These are phyloP conservation scores for Philopedon plagiatum DNA, from an alignment of 2,888 invertebrate genomes.

Conservation along the genomic window DNA sequence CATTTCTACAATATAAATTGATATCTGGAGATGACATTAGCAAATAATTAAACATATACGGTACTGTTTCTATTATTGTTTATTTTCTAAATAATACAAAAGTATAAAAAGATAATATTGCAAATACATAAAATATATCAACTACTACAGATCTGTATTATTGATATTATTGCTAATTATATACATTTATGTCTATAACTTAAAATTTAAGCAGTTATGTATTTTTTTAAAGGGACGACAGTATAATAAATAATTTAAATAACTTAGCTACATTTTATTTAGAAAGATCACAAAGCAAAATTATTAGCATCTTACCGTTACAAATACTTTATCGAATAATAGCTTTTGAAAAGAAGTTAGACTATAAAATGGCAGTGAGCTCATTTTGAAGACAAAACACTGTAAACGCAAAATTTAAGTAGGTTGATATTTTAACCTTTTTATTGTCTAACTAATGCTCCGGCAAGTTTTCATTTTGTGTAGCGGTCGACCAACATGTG, in stretches of 20 bases:
- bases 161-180: conserved; percentile 28
- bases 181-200: conserved; percentile 23
- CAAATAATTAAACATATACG: no score
- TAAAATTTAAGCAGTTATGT: neutral
- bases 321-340: conserved; percentile 8
- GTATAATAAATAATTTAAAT: conserved; percentile 45
- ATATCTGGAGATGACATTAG: no score
- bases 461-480: neutral
- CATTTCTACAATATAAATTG: no score
- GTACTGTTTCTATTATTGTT: conserved; percentile 8
- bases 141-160: conserved; percentile 42
- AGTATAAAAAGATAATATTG: conserved; percentile 27
- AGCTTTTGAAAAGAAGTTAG: neutral
- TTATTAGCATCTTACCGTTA: conserved; percentile 34
- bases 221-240: conserved; percentile 3
- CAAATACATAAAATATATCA: conserved; percentile 23
- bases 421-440: neutral
- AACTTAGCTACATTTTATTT: conserved; percentile 26
- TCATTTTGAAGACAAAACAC: conserved; percentile 9
- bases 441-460: conserved; percentile 10
- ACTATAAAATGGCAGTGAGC: neutral
- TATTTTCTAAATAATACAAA: conserved; percentile 8
- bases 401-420: neutral
- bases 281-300: conserved; percentile 27
- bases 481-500: neutral